Percentiles rank a stretch among this genome's conserved stretches.
Conservation (phyloP, 2,113 vertebrate genomes). For the Patagioenas fasciata region DNA sequence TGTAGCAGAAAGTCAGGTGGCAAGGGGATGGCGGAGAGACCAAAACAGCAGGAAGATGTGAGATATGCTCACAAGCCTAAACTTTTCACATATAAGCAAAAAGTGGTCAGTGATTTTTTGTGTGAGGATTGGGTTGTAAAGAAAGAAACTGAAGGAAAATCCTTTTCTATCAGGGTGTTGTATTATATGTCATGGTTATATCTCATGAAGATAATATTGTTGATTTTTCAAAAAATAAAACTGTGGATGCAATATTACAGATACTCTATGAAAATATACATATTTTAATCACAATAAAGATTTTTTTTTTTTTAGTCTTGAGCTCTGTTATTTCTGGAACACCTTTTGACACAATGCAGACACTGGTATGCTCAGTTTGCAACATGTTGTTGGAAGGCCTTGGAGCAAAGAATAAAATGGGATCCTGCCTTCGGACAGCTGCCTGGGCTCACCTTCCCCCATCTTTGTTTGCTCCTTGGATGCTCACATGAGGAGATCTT, state of each 20-base stretch:
- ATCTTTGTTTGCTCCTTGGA: not conserved
- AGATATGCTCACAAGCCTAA: not conserved
- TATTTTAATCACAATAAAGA: slow-evolving; percentile 27
- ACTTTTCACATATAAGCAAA: not conserved
- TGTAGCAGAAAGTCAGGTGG: not conserved
- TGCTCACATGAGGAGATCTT: not conserved
- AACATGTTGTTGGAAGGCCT: not conserved
- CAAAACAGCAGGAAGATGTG: not conserved
- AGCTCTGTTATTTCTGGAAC: not conserved
- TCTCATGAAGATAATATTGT: not conserved
- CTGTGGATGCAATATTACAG: not conserved
- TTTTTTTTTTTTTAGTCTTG: not conserved
- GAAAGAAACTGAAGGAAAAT: not conserved
- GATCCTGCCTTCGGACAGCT: not conserved
- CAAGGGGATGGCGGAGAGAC: not conserved
- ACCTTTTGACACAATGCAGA: not conserved
- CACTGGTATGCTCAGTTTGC: not conserved
- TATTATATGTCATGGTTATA: not conserved
- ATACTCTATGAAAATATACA: not conserved
- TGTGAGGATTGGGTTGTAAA: not conserved
- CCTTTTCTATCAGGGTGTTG: not conserved
- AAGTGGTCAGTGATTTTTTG: not conserved
- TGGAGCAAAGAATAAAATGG: not conserved
- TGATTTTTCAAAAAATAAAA: not conserved
- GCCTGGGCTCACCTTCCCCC: not conserved